These are phyloP conservation scores for Manacus vitellinus DNA, from an alignment of 2,113 vertebrate species.

Conservation along the genomic window DNA sequence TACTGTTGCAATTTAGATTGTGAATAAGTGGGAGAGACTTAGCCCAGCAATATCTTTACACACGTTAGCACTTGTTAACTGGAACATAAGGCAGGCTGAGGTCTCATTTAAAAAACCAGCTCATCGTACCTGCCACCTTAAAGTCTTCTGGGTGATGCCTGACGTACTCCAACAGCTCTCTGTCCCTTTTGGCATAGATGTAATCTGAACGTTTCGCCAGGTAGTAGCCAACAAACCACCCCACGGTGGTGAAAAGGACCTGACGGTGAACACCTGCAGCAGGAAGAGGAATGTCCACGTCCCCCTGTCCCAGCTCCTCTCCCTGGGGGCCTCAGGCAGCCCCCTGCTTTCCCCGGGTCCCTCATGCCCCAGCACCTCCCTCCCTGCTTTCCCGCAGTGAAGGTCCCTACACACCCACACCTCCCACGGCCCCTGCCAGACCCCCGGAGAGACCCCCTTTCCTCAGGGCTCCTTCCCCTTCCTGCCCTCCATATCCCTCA, in stretches of 20 bases:
- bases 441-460: neutral
- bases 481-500: fast-evolving
- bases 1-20: neutral
- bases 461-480: neutral
- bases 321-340: neutral
- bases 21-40: neutral
- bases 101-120: neutral
- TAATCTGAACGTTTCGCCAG: constrained; percentile 79
- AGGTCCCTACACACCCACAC: neutral
- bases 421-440: too few species aligned
- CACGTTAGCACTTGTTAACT: too few species aligned
- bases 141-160: constrained; percentile 82
- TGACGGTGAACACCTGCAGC: constrained; percentile 89
- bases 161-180: constrained; percentile 83
- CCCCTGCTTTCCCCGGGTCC: fast-evolving
- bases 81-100: neutral
- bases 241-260: constrained; percentile 74
- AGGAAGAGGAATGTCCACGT: neutral
- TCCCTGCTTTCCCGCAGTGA: fast-evolving
- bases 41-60: neutral
- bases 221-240: constrained; percentile 86
- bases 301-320: neutral
- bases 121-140: constrained; percentile 69
- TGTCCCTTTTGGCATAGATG: constrained; percentile 75
- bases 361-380: fast-evolving